Base-by-base conservation (phyloP, 2,888 invertebrate genomes). In the Spodoptera littoralis region DNA sequence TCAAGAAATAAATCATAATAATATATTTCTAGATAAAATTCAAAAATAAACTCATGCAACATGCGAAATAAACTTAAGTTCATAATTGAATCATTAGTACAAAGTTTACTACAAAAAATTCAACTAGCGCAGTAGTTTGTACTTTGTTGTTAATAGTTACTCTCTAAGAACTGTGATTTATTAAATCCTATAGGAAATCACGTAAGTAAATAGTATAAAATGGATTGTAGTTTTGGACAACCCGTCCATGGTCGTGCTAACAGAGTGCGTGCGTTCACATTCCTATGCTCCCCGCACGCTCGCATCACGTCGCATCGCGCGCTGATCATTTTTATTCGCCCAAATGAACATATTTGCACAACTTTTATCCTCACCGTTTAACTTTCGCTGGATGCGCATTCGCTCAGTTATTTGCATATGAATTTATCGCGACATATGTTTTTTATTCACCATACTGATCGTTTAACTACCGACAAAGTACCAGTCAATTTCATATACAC, bases 371-470 rank as follows among this genome's bases (percentile, higher is more conserved):
- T 79, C 84, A 76, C 84, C 87, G 86, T 89, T 92, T 90, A 90
- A 89, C 89, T 90, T 87, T 87, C 81, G 84, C 84, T 81, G 82
- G 82, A 79, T 83, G 84, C 82, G 81, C 86, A 84, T 81, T 86
- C 81, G 74, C 66, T 73, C 83, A 83, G 83, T 78, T 87, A 92
- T 92, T 92, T 92, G 88, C 91, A 91, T 92, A 90, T 91, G 90
- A 92, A 92, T 92, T 83, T 86, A 84, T 84, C 82, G 85, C 83
- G 86, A 86, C 87, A 87, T 86, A 79, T 86, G 63, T 88, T 89
- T 76, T 85, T 81, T 82, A 81, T 85, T 87, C 82, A 79, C 76
- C 82, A 83, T 83, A 84, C 77, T 77, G 76, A 79, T 83, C 81
- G 80, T 84, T 84, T 73, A 84, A 83, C 84, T 82, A 82, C 80